Evolutionary conservation across 2,888 invertebrate genomes (phyloP).

Genomic region (Argyresthia albistria): DNA sequence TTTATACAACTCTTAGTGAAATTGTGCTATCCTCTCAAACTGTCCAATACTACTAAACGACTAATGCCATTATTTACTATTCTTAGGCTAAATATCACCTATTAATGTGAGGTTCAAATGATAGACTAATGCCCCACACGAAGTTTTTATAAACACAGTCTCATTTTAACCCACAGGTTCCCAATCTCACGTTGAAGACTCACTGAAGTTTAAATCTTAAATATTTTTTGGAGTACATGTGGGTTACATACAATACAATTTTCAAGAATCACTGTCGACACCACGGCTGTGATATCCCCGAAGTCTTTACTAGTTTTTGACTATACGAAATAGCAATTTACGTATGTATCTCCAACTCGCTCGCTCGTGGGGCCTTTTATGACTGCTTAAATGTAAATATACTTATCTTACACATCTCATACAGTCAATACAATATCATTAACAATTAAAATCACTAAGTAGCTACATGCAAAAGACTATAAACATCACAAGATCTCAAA

Average conservation of each 20-base stretch:
- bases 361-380: slow-evolving; percentile 53
- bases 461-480: slow-evolving; percentile 52
- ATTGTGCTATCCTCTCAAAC: slow-evolving; percentile 60
- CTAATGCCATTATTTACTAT: slow-evolving; percentile 39
- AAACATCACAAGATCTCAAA: slow-evolving; percentile 24
- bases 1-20: slow-evolving; percentile 47
- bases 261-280: slow-evolving; percentile 9
- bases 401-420: slow-evolving; percentile 46
- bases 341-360: slow-evolving; percentile 6
- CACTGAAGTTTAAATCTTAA: too few species aligned
- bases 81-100: slow-evolving; percentile 56
- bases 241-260: neutral
- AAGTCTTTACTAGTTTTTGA: neutral
- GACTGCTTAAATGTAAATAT: slow-evolving; percentile 58
- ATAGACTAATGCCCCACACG: slow-evolving; percentile 37
- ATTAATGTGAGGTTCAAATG: slow-evolving; percentile 58
- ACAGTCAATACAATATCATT: slow-evolving; percentile 54
- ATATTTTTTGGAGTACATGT: too few species aligned
- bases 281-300: neutral
- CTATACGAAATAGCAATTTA: neutral
- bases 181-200: too few species aligned
- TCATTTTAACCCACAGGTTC: too few species aligned
- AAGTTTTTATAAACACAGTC: too few species aligned
- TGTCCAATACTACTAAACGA: slow-evolving; percentile 25
- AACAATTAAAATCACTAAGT: slow-evolving; percentile 41